A percentile compares a stretch with the other conserved stretches of the same genome.
phyloP scores from a whole-genome alignment of 2,888 invertebrate genomes.

The Abscondita cerata region DNA sequence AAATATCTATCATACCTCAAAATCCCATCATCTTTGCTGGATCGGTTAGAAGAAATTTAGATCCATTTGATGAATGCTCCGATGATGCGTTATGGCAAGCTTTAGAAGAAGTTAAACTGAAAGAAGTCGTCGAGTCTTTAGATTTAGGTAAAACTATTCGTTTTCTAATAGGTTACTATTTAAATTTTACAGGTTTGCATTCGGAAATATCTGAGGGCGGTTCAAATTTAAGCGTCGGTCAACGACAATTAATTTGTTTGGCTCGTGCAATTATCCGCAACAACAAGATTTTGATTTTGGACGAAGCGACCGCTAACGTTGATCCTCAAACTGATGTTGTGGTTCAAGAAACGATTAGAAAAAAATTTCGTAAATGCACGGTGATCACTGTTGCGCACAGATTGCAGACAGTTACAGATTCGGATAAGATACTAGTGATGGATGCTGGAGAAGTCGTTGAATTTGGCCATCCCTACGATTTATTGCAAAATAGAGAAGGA shows the following conservation, averaged over 20 bases:
- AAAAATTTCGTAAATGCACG: constrained; percentile 74
- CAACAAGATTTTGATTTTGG: constrained; percentile 16
- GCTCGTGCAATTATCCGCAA: constrained; percentile 64
- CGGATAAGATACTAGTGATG: constrained; percentile 70
- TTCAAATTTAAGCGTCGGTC: constrained; percentile 47
- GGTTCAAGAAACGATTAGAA: constrained; percentile 75
- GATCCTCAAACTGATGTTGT: constrained; percentile 75
- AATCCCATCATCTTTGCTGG: constrained; percentile 84
- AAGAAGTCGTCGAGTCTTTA: constrained; percentile 69
- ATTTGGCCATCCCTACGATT: constrained; percentile 73
- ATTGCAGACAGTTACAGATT: constrained; percentile 1
- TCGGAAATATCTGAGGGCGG: constrained; percentile 74
- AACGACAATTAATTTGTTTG: constrained; percentile 71
- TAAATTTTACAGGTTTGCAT: constrained; percentile 64
- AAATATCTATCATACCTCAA: constrained; percentile 80
- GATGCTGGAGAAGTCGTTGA: constrained; percentile 76
- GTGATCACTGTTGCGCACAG: constrained; percentile 74
- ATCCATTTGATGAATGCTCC: constrained; percentile 79
- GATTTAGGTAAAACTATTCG: constrained; percentile 2
- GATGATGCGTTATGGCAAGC: constrained; percentile 81
- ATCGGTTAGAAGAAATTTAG: constrained; percentile 81
- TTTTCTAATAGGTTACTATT: neutral
- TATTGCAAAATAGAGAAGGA: constrained; percentile 64
- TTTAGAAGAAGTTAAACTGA: constrained; percentile 78
- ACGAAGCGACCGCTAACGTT: constrained; percentile 81